A percentile compares a stretch with the other conserved stretches of the same genome.
phyloP scores from a whole-genome alignment of 2,113 vertebrate species.

The Suncus etruscus region DNA sequence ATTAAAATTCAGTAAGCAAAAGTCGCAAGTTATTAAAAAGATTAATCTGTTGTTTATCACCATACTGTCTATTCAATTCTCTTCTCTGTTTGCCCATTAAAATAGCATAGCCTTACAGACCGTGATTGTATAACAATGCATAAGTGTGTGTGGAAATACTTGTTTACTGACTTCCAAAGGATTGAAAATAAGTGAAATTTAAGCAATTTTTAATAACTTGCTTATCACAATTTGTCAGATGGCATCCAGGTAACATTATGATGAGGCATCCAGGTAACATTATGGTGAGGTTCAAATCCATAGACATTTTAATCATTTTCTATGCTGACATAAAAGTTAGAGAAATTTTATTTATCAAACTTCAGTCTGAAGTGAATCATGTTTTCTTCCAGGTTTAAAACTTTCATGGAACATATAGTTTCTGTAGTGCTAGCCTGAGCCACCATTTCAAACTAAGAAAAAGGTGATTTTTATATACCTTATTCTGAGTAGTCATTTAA shows the following conservation, averaged over 20 bases:
- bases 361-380: constrained; percentile 49
- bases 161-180: constrained; percentile 19
- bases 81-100: constrained; percentile 81
- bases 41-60: constrained; percentile 84
- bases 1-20: constrained; percentile 79
- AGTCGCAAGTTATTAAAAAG: constrained; percentile 75
- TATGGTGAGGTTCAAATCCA: constrained; percentile 79
- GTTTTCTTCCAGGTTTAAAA: constrained; percentile 61
- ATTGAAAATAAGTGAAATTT: background rate
- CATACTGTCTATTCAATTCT: constrained; percentile 69
- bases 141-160: background rate
- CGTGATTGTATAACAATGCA: constrained; percentile 40
- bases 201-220: constrained; percentile 54
- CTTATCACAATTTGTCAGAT: constrained; percentile 77
- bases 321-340: constrained; percentile 77
- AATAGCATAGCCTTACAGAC: constrained; percentile 68
- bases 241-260: constrained; percentile 68
- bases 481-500: constrained; percentile 52
- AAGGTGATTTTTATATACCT: constrained; percentile 70
- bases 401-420: constrained; percentile 61
- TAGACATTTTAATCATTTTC: constrained; percentile 81
- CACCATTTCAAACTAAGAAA: constrained; percentile 66
- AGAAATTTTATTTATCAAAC: constrained; percentile 78
- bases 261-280: constrained; percentile 69
- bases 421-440: constrained; percentile 50